Base-by-base conservation (phyloP, 2,888 invertebrate genomes). In the Corbicula japonica region DNA sequence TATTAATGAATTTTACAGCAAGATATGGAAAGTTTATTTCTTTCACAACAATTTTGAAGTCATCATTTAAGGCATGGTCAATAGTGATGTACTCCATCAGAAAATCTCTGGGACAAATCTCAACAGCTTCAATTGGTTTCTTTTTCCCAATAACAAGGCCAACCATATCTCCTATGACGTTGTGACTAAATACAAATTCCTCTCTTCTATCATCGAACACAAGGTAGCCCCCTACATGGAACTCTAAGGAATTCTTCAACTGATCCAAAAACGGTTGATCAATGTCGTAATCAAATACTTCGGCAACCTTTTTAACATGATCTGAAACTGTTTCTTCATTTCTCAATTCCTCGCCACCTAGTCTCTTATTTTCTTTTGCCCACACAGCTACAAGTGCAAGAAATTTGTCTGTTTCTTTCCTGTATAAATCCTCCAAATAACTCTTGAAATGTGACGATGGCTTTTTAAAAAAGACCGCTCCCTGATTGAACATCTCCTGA, bases 131-230 rank as follows among this genome's bases (percentile, higher is more conserved):
- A 8, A 48, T 38, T 18, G 50, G 41, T 38, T 52, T 38, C 3
- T 52, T 21, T 41, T 61, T 23, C 28, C 62, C 32, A 28, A 50
- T 54, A 12, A 73, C 73, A 26, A 73, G 30, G 6, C 73, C 73
- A 46, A 73, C 60, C 73, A 73, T 73, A 28, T 73, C 73, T 28
- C 58, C 26, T 18, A 65, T 73, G 12, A 73, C 65, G 35, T 66
- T 73, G 44, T 72, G 72, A 54, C 52, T 72, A 30, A 72, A 72
- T 26, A n/a, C 46, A 38, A 63, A 72, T 30, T 34, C 28, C 8
- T 48, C 65, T 15, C 28, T 12, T 18, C 58, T 34, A 34, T 56
- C 56, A 3, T 34, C 15, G 48, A 35, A 10, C n/a, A n/a, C n/a
- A n/a, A n/a, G n/a, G n/a, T n/a, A n/a, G n/a, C n/a, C n/a, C n/a